Evolutionary conservation across 2,888 invertebrate genomes (phyloP).

Genomic region (Autographa gamma): DNA sequence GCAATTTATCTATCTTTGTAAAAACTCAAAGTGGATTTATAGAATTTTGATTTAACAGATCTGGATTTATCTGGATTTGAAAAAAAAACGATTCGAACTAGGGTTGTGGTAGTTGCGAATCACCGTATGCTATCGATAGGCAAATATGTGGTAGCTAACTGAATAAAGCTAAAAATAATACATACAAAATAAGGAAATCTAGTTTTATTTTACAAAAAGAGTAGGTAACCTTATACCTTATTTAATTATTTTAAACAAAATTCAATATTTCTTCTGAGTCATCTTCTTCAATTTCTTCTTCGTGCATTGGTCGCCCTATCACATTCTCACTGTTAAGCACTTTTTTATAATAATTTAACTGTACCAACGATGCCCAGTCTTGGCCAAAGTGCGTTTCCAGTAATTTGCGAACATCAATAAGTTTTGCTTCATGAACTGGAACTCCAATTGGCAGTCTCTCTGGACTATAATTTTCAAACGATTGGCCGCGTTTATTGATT

Average conservation of each 20-base stretch:
- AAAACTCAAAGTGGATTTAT: slow-evolving; percentile 7
- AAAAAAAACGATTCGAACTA: slow-evolving; percentile 8
- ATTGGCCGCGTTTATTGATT: slow-evolving; percentile 8
- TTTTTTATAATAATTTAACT: too few species aligned
- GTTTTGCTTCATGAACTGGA: slow-evolving; percentile 4
- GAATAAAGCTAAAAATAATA: slow-evolving; percentile 4
- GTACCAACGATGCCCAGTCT: too few species aligned
- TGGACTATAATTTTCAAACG: slow-evolving; percentile 9
- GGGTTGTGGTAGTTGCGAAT: slow-evolving; percentile 1
- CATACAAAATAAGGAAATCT: slow-evolving; percentile 1
- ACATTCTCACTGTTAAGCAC: slow-evolving; percentile 8
- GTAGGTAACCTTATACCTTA: neutral
- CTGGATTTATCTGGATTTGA: slow-evolving; percentile 12
- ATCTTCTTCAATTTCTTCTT: slow-evolving; percentile 14
- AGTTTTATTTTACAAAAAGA: slow-evolving; percentile 5
- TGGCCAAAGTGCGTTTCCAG: too few species aligned
- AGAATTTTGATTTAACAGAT: slow-evolving; percentile 8
- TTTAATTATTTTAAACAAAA: slow-evolving; percentile 15
- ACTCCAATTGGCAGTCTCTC: slow-evolving; percentile 7
- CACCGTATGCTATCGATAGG: slow-evolving; percentile 1
- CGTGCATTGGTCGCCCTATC: neutral
- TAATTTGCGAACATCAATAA: too few species aligned
- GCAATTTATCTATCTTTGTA: neutral
- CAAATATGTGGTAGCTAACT: slow-evolving; percentile 7
- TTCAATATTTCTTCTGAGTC: slow-evolving; percentile 14